Evolutionary conservation across 37 sponge, comb jelly and placozoan species (phyloP), one percentile per base, ranked within the genome.

Genomic region (Hormiphora californensis): DNA sequence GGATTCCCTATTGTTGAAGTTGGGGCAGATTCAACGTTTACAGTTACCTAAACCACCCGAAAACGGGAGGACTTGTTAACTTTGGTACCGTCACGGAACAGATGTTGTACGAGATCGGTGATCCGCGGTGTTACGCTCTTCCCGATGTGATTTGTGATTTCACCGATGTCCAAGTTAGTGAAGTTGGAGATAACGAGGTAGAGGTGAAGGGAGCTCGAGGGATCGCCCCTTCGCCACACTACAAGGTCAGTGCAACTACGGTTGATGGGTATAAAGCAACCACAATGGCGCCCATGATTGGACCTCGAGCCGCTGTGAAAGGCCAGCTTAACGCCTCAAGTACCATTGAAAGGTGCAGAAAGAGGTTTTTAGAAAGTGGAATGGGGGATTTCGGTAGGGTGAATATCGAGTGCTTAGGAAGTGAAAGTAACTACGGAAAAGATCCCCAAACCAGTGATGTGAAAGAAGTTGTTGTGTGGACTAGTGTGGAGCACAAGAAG

Each of bases 131-230:
- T 22, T 97, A 97, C 85, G 63, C 91, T n/a, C 87, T 97, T 31
- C 98, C 98, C 33, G 98, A 97, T 91, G 98, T 97, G 53, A 90
- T 68, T 0, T 97, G 98, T 91, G 95, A 97, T 85, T 97, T 94
- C 86, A 53, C 91, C 32, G 54, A 94, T 85, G 95, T 97, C 8
- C 30, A 32, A 0, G 54, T 96, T 30, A 65, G 88, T 49, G 91
- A 90, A 53, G 39, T 89, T 3, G 32, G 61, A 28, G 53, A 86
- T 7, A 73, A 92, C 54, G 90, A 68, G 15, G 95, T 97, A 0
- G 22, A 88, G 27, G 95, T 97, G 27, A 44, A 54, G 19, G 95
- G 98, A 0, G 95, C 95, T 15, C 87, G 9, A 21, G 98, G 98
- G 22, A 89, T 30, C 1, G 85, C 92, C 21, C 91, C 98, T n/a